Conservation (phyloP, 2,888 invertebrate species). For the Luperina testacea region DNA sequence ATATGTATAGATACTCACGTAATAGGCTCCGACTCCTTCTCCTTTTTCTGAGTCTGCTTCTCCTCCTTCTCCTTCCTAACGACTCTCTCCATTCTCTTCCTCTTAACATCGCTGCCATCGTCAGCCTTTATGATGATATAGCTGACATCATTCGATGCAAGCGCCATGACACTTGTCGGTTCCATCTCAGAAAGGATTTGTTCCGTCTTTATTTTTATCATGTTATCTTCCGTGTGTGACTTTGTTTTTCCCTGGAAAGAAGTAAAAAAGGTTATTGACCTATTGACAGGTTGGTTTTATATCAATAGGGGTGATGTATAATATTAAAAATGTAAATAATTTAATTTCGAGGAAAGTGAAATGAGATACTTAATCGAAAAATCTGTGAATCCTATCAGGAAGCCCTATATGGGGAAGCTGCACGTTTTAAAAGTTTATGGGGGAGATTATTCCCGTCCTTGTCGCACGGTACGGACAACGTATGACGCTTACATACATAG, state of each 20-base stretch:
- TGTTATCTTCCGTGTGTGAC: neutral
- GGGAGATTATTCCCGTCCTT: too few species aligned
- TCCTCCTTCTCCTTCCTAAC: slow-evolving; percentile 60
- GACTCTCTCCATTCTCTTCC: slow-evolving; percentile 47
- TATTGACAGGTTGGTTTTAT: too few species aligned
- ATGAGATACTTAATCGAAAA: too few species aligned
- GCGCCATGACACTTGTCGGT: slow-evolving; percentile 72
- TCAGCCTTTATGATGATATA: slow-evolving; percentile 84
- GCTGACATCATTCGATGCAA: slow-evolving; percentile 81
- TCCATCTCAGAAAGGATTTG: slow-evolving; percentile 73
- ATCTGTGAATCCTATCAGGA: too few species aligned
- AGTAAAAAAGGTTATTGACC: too few species aligned
- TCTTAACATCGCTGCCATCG: slow-evolving; percentile 46
- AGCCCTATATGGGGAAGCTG: too few species aligned
- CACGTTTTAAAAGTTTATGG: too few species aligned
- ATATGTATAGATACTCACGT: slow-evolving; percentile 73
- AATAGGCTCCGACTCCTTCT: slow-evolving; percentile 71
- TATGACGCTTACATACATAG: too few species aligned
- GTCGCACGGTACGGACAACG: too few species aligned
- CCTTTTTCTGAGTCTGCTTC: slow-evolving; percentile 50
- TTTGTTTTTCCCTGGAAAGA: neutral
- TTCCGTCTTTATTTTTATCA: slow-evolving; percentile 69
- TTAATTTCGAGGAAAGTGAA: too few species aligned
- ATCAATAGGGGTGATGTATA: too few species aligned
- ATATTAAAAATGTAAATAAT: too few species aligned